A percentile compares a stretch with the other conserved stretches of the same genome.
These are phyloP conservation scores for Cephus rjabovi DNA, from an alignment of 2,888 invertebrate genomes.

Conservation along the genomic window DNA sequence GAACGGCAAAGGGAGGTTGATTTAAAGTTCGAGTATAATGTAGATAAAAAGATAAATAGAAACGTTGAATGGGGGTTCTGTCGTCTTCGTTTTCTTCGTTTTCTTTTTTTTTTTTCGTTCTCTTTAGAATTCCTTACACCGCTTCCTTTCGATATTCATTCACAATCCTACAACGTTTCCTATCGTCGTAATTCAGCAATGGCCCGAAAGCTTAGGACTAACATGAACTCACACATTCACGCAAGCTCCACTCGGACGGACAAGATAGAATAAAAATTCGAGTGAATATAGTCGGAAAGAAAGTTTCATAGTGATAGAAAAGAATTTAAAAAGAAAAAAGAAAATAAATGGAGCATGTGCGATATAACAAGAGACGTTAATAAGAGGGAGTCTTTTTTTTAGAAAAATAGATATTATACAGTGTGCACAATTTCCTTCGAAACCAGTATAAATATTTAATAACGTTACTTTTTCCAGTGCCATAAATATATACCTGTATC, in stretches of 20 bases:
- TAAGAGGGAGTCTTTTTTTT: neutral
- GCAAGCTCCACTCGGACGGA: slow-evolving; percentile 63
- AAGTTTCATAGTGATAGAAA: slow-evolving; percentile 12
- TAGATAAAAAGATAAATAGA: neutral
- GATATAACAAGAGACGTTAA: neutral
- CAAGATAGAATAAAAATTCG: slow-evolving; percentile 42
- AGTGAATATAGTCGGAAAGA: slow-evolving; percentile 7
- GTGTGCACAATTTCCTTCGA: no score
- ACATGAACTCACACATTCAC: slow-evolving; percentile 50
- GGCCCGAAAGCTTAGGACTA: slow-evolving; percentile 20
- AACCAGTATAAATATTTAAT: no score
- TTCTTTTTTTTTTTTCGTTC: slow-evolving; percentile 13
- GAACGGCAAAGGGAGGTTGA: neutral
- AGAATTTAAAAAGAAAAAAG: slow-evolving; percentile 6
- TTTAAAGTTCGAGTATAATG: neutral
- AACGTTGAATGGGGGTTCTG: neutral
- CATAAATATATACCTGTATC: no score
- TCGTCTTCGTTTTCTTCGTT: slow-evolving; percentile 9
- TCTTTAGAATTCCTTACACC: slow-evolving; percentile 25
- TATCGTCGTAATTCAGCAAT: slow-evolving; percentile 9
- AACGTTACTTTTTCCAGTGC: no score
- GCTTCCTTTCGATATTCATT: neutral
- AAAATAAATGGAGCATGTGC: no score
- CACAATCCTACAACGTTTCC: neutral
- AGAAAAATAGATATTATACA: neutral